These are phyloP conservation scores for Hapalemur alaotrensis DNA, from an alignment of 2,797 vertebrate genomes.

Conservation along the genomic window DNA sequence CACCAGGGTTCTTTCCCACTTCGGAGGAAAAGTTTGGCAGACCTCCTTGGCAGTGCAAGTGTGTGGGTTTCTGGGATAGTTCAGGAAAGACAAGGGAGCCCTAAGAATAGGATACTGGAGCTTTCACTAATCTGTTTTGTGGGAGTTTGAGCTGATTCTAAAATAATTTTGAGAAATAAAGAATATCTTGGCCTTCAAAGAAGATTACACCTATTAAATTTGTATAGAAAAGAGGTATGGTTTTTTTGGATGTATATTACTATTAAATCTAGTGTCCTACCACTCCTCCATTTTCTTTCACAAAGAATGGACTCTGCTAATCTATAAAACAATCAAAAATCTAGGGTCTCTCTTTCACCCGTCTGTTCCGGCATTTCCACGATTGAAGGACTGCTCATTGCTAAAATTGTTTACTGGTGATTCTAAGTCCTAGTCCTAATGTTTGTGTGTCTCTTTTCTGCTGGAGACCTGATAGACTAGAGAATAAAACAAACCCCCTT, in stretches of 20 bases:
- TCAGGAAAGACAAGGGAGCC: not conserved
- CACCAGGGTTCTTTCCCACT: not conserved
- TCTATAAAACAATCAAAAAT: not conserved
- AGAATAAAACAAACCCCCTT: not conserved
- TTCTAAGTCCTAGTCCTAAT: not conserved
- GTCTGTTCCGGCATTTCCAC: not conserved
- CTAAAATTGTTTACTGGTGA: not conserved
- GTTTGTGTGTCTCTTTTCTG: not conserved
- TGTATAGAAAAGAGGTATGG: not conserved
- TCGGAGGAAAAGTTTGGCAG: not conserved
- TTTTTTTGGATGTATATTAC: not conserved
- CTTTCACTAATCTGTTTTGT: not conserved
- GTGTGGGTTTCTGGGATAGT: not conserved
- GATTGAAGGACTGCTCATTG: not conserved
- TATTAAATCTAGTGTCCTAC: not conserved
- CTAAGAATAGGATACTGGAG: not conserved
- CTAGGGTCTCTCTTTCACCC: not conserved
- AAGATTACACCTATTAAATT: not conserved
- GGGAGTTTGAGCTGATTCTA: not conserved
- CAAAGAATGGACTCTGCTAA: not conserved
- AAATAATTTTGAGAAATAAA: not conserved
- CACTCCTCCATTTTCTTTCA: not conserved
- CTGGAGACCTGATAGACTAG: not conserved
- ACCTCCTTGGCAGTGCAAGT: not conserved
- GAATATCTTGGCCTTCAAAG: not conserved